Evolutionary conservation across 2,797 vertebrate species (phyloP).

Genomic region (Hypotaenidia philippensis): DNA sequence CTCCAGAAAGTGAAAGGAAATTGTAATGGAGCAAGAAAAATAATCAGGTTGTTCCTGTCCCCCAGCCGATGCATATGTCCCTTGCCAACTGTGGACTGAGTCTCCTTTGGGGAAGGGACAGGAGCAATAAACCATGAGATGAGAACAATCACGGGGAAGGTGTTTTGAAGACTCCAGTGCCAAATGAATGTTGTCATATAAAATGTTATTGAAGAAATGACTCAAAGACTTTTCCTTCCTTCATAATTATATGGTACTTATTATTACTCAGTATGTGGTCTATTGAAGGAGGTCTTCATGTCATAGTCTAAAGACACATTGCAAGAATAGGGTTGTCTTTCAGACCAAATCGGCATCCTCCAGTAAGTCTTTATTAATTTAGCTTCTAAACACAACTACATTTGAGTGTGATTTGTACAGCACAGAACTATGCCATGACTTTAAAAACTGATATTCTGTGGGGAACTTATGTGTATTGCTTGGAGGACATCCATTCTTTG

Average conservation of each 20-base stretch:
- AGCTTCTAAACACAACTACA: neutral
- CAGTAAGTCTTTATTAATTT: neutral
- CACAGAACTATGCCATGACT: neutral
- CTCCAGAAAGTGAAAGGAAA: slow-evolving; percentile 13
- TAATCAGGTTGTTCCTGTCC: neutral
- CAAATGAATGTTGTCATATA: fast-evolving
- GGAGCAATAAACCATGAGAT: neutral
- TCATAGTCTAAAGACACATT: neutral
- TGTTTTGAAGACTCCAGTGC: neutral
- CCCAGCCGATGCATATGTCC: neutral
- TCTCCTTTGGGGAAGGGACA: neutral
- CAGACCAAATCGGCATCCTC: neutral
- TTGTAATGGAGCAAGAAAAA: neutral
- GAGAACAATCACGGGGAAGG: neutral
- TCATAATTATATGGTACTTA: neutral
- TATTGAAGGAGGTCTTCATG: neutral
- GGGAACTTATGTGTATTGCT: fast-evolving
- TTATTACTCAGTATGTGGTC: neutral
- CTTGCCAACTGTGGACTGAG: neutral
- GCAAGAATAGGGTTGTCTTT: neutral
- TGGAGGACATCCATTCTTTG: neutral
- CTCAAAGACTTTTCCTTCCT: neutral
- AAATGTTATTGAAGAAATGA: neutral
- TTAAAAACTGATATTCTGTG: neutral
- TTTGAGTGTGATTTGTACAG: neutral